Evolutionary conservation across 2,888 invertebrate species (phyloP).

Genomic region (Philereme vetulata): DNA sequence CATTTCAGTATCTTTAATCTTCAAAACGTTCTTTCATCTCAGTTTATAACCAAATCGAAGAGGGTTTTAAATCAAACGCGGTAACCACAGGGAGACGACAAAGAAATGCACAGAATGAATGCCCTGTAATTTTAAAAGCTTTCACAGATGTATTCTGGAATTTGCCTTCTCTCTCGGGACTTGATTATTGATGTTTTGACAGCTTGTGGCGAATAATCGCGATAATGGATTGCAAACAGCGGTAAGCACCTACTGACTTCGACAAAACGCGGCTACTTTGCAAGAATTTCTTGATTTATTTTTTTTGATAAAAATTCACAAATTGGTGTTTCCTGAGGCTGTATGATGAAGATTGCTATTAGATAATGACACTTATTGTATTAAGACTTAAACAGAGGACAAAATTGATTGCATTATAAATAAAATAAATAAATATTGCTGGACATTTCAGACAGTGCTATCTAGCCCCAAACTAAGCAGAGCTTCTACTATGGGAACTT

Average conservation of each 20-base stretch:
- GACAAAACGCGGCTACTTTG: slow-evolving; percentile 14
- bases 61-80: slow-evolving; percentile 62
- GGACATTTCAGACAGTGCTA: too few relatives aligned
- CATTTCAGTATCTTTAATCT: slow-evolving; percentile 32
- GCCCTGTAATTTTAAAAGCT: slow-evolving; percentile 80
- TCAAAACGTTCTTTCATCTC: slow-evolving; percentile 19
- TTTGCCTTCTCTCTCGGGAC: slow-evolving; percentile 64
- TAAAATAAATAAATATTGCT: too few relatives aligned
- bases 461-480: too few relatives aligned
- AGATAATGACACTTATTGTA: not conserved
- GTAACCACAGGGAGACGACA: slow-evolving; percentile 62
- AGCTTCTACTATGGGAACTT: too few relatives aligned
- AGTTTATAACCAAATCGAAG: slow-evolving; percentile 41
- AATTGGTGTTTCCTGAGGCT: slow-evolving; percentile 1
- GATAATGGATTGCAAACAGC: slow-evolving; percentile 55
- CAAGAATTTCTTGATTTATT: not conserved
- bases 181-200: slow-evolving; percentile 81
- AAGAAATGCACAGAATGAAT: slow-evolving; percentile 75
- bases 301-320: too few relatives aligned
- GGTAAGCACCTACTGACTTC: slow-evolving; percentile 17
- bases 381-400: too few relatives aligned
- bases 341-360: not conserved
- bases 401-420: too few relatives aligned
- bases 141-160: slow-evolving; percentile 71
- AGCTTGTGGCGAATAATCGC: slow-evolving; percentile 60